phyloP scores from a whole-genome alignment of 2,888 invertebrate genomes.

The Mycogona germanica region DNA sequence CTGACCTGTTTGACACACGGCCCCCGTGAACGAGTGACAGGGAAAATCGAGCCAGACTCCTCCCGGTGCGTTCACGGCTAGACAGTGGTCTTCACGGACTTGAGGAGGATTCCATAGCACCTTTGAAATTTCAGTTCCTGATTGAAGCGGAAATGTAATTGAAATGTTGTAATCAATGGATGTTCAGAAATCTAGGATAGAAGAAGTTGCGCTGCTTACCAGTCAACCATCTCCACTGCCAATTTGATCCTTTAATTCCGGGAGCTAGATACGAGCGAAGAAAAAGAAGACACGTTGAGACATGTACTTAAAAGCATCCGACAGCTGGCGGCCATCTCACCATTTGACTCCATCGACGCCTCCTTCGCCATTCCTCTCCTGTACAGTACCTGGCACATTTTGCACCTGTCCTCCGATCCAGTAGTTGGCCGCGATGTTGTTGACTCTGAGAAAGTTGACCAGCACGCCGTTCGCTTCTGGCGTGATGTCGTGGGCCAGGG shows the following conservation, averaged over 20 bases:
- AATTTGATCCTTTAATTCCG: background rate
- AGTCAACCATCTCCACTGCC: background rate
- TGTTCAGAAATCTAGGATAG: too few species aligned
- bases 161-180: too few species aligned
- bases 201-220: background rate
- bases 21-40: background rate
- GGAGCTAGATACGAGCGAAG: background rate
- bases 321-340: too few species aligned
- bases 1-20: slow-evolving; percentile 11
- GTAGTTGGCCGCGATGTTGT: background rate
- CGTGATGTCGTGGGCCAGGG: slow-evolving; percentile 1
- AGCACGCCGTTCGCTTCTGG: background rate
- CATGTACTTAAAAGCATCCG: background rate
- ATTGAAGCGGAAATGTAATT: too few species aligned
- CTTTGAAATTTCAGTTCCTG: background rate
- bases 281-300: too few species aligned
- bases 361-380: too few species aligned
- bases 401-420: slow-evolving; percentile 9
- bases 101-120: background rate
- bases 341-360: too few species aligned
- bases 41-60: background rate
- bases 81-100: slow-evolving; percentile 3
- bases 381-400: background rate
- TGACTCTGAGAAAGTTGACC: background rate
- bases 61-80: background rate